A percentile compares a stretch with the other conserved stretches of the same genome.
phyloP scores from a whole-genome alignment of 2,888 invertebrate species.

The Nomada ferruginata region DNA sequence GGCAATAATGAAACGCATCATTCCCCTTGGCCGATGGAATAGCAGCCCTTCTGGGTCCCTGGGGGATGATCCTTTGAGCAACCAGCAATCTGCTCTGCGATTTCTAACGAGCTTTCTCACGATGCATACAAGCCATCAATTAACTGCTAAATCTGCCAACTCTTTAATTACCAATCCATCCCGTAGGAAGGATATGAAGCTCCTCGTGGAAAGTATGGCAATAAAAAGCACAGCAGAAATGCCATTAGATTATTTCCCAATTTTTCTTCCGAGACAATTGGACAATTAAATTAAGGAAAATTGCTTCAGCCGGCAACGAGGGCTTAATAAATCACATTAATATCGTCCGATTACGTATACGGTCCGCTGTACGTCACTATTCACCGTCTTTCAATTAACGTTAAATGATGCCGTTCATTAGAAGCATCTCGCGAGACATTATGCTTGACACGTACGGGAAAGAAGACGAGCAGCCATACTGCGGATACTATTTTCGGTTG shows the following conservation, averaged over 20 bases:
- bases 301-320: neutral
- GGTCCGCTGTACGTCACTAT: neutral
- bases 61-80: constrained; percentile 57
- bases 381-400: constrained; percentile 1
- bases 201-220: neutral
- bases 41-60: constrained; percentile 53
- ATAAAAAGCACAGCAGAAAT: neutral
- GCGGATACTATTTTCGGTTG: constrained; percentile 44
- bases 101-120: constrained; percentile 79
- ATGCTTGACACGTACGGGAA: neutral
- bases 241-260: neutral
- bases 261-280: neutral
- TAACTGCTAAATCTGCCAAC: constrained; percentile 71
- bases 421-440: neutral
- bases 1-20: constrained; percentile 72
- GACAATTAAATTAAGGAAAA: neutral
- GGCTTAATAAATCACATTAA: constrained; percentile 4
- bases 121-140: constrained; percentile 71
- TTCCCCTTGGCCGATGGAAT: constrained; percentile 63
- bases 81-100: constrained; percentile 60
- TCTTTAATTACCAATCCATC: constrained; percentile 67
- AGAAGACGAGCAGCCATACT: neutral
- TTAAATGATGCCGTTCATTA: constrained; percentile 2
- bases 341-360: neutral
- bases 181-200: neutral